These are phyloP conservation scores for Moxostoma hubbsi DNA, from an alignment of 2,797 vertebrate genomes.

Conservation along the genomic window DNA sequence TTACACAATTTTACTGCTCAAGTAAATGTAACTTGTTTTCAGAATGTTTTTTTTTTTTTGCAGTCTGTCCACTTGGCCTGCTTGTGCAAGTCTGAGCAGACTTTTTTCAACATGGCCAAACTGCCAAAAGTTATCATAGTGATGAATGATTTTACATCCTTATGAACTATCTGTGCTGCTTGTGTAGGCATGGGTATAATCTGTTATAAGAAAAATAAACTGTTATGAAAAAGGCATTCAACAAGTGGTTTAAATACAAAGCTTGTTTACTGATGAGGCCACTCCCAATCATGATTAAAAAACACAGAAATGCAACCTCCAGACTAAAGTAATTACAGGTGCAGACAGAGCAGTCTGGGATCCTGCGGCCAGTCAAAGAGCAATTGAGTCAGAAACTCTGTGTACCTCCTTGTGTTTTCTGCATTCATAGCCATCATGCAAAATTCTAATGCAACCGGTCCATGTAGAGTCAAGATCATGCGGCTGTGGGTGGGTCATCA, in stretches of 20 bases:
- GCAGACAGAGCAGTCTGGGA: slow-evolving; percentile 43
- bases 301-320: slow-evolving; percentile 31
- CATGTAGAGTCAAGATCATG: not conserved
- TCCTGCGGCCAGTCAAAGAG: slow-evolving; percentile 39
- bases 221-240: slow-evolving; percentile 1
- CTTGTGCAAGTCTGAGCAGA: not conserved
- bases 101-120: slow-evolving; percentile 10
- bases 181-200: not conserved
- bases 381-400: slow-evolving; percentile 23
- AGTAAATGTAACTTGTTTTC: no score
- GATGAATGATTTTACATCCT: slow-evolving; percentile 3
- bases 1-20: no score
- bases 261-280: slow-evolving; percentile 40
- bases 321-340: slow-evolving; percentile 50
- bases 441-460: not conserved
- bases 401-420: slow-evolving; percentile 17
- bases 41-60: no score
- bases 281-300: slow-evolving; percentile 37
- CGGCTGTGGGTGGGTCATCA: slow-evolving; percentile 24
- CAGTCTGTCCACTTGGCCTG: not conserved
- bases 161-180: not conserved
- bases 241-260: not conserved
- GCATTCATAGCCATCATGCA: not conserved
- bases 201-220: slow-evolving; percentile 13
- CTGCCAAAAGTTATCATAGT: not conserved